Evolutionary conservation across 2,797 vertebrate species (phyloP).

Genomic region (Myotis findleyi): DNA sequence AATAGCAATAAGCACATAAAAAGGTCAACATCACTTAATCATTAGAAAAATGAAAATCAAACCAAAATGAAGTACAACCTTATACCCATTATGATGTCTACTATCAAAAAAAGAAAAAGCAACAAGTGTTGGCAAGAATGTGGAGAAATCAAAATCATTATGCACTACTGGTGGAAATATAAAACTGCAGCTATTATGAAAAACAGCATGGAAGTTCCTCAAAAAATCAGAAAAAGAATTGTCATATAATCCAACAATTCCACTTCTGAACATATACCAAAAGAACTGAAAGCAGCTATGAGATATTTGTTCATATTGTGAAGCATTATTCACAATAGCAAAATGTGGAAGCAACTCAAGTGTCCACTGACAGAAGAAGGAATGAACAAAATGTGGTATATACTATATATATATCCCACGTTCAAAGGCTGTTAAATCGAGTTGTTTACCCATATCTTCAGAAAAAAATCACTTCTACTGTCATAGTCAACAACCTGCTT

Average conservation of each 20-base stretch:
- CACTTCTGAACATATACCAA: not conserved
- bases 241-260: not conserved
- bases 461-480: too few relatives aligned
- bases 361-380: too few relatives aligned
- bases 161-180: not conserved
- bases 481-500: too few relatives aligned
- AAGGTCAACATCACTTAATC: not conserved
- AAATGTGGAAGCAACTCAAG: too few relatives aligned
- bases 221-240: not conserved
- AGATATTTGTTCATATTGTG: not conserved
- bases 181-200: not conserved
- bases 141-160: not conserved
- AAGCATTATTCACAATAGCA: too few relatives aligned
- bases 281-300: not conserved
- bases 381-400: too few relatives aligned
- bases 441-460: too few relatives aligned
- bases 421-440: too few relatives aligned
- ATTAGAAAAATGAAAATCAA: conserved; percentile 15
- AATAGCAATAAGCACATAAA: not conserved
- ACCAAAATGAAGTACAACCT: not conserved
- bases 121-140: not conserved
- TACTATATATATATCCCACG: too few relatives aligned
- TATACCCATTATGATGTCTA: not conserved
- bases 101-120: not conserved
- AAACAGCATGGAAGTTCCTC: not conserved